Evolutionary conservation across 92 coral and sea anemone species (phyloP).

Genomic region (Palythoa grandiflora): DNA sequence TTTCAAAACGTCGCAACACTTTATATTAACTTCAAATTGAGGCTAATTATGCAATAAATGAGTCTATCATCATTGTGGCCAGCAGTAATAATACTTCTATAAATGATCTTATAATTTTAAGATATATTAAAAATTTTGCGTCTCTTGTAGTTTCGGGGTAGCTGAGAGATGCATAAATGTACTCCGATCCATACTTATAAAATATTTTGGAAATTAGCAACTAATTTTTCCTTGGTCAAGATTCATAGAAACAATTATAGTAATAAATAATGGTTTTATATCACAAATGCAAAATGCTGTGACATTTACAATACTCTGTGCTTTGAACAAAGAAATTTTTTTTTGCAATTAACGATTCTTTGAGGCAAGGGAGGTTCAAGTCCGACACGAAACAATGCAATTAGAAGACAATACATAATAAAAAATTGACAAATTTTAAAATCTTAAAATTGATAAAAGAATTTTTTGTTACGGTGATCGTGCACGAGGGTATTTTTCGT

Average conservation of each 20-base stretch:
- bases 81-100: too few species aligned
- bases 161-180: background rate
- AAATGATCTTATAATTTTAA: background rate
- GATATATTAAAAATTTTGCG: background rate
- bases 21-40: too few species aligned
- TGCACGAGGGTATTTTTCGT: too few species aligned
- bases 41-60: too few species aligned
- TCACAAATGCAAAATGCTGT: background rate
- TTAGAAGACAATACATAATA: background rate
- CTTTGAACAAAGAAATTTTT: background rate
- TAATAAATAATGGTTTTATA: conserved; percentile 25
- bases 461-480: background rate
- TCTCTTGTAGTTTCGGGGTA: background rate
- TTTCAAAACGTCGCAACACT: too few species aligned
- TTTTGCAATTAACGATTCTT: background rate
- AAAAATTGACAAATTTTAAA: background rate
- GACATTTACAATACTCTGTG: background rate
- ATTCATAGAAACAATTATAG: conserved; percentile 9
- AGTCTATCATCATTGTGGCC: too few species aligned
- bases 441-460: background rate
- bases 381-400: background rate
- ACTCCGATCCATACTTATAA: background rate
- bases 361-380: background rate
- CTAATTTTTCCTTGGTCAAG: conserved; percentile 2
- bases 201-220: conserved; percentile 23